These are phyloP conservation scores for Cynodonichthys magdalenae DNA, from an alignment of 2,797 vertebrate genomes.

Conservation along the genomic window DNA sequence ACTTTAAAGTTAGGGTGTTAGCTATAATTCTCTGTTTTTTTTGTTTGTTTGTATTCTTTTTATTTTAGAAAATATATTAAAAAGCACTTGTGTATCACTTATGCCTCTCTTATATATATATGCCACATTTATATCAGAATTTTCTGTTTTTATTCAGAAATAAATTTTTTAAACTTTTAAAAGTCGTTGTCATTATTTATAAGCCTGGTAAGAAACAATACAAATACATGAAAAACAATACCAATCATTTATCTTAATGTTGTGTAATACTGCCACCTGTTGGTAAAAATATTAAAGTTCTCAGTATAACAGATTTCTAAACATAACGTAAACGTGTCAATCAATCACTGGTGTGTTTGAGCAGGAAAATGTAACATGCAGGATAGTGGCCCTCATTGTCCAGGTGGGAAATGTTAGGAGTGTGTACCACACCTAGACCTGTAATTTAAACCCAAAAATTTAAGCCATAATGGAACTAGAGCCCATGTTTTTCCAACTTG, in stretches of 20 bases:
- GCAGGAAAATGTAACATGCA: too few species aligned
- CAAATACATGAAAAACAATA: accelerated
- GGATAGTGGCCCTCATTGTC: too few species aligned
- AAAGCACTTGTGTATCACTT: neutral
- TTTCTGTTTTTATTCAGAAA: neutral
- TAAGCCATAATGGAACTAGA: too few species aligned
- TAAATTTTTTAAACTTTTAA: neutral
- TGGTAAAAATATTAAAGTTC: too few species aligned
- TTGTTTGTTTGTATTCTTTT: neutral
- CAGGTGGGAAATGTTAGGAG: too few species aligned
- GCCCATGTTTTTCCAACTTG: too few species aligned
- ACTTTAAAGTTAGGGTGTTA: neutral
- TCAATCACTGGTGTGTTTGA: too few species aligned
- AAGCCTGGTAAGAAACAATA: neutral
- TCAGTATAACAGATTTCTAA: too few species aligned
- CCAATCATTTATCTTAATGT: too few species aligned
- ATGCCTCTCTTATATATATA: neutral
- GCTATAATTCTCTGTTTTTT: conserved; percentile 6
- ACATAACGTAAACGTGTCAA: too few species aligned
- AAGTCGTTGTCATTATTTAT: neutral
- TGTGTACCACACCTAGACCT: too few species aligned
- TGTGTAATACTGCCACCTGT: conserved; percentile 30
- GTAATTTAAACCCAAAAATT: too few species aligned
- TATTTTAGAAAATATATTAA: neutral
- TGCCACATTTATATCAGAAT: neutral